Base-by-base conservation (phyloP, 2,888 invertebrate species). In the Lycaena phlaeas region DNA sequence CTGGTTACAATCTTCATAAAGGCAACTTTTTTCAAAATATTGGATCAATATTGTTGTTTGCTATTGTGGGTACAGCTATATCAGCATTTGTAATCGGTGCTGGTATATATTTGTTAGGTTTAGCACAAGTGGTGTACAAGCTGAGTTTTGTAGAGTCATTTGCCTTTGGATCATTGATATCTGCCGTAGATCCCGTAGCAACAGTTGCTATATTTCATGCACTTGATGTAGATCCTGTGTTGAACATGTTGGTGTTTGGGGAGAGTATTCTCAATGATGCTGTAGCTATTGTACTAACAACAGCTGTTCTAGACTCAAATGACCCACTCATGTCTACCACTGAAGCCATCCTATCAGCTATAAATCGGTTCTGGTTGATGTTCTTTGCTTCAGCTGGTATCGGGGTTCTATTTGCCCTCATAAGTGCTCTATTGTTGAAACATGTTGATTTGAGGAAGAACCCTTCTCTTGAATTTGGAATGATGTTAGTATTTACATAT, bases 191-290 rank as follows among this genome's bases (percentile, higher is more conserved):
- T 84, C 99, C 99, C 0, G 98, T 99, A 0, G 98, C 98, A 3
- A 99, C 99, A 0, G 92, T 99, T 17, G 98, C 99, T 6, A 99
- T 99, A 53, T 99, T 99, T 66, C 97, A 98, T 78, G 98, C 98
- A 1, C 81, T 98, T 15, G 95, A 99, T 72, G 95, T 98, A 0
- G 98, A 99, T 71, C 97, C 97, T 0, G 93, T 99, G 3, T 86
- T 99, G 0, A 98, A 99, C 85, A 99, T 99, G 98, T 91, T 99
- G 78, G 98, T 99, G 1, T 99, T 99, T 85, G 98, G 96, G 15
- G 89, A 89, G 61, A 95, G 95, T 57, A 96, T 97, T 60, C 86
- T 99, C 3, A 99, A 99, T 78, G 99, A 99, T 87, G 98, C 98
- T 18, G 96, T 99, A 45, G 94, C 98, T 15, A 99, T 99, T 81